A percentile compares a stretch with the other conserved stretches of the same genome.
These are phyloP conservation scores for Mylabris phalerata DNA, from an alignment of 1,140 invertebrate species.

Conservation along the genomic window DNA sequence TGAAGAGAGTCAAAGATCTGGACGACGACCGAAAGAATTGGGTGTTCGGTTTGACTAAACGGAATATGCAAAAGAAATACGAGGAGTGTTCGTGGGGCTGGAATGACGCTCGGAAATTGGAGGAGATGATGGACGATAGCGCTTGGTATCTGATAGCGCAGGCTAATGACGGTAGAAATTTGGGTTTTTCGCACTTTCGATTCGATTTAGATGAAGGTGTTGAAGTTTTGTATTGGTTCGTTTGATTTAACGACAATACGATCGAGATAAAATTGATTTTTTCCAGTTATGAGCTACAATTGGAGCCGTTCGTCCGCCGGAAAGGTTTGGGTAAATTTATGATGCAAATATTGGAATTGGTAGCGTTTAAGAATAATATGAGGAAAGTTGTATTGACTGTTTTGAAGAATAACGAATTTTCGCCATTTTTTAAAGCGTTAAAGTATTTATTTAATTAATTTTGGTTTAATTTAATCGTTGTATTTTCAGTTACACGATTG, in stretches of 20 bases:
- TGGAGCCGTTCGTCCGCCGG: slow-evolving; percentile 55
- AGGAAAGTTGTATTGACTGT: slow-evolving; percentile 76
- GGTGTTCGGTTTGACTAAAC: slow-evolving; percentile 52
- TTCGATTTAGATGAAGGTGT: slow-evolving; percentile 74
- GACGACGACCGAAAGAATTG: slow-evolving; percentile 41
- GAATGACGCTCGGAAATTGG: slow-evolving; percentile 60
- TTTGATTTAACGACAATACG: neutral
- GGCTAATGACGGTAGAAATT: slow-evolving; percentile 42
- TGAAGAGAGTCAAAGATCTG: slow-evolving; percentile 30
- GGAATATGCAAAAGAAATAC: slow-evolving; percentile 57
- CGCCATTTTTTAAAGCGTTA: slow-evolving; percentile 64
- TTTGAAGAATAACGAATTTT: slow-evolving; percentile 65
- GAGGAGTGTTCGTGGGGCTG: slow-evolving; percentile 67
- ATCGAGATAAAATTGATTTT: neutral
- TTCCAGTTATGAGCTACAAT: slow-evolving; percentile 76
- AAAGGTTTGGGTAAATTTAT: slow-evolving; percentile 76
- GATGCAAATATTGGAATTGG: slow-evolving; percentile 68
- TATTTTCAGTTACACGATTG: slow-evolving; percentile 41
- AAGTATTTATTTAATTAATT: slow-evolving; percentile 48
- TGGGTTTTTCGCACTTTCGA: slow-evolving; percentile 60
- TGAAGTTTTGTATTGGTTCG: slow-evolving; percentile 74
- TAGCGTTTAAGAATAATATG: slow-evolving; percentile 64
- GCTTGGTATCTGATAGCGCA: slow-evolving; percentile 66
- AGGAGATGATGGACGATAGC: slow-evolving; percentile 63
- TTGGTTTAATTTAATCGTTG: neutral